A percentile compares a stretch with the other conserved stretches of the same genome.
Evolutionary conservation across 2,797 vertebrate genomes (phyloP).

Genomic region (Enteromius mattozi): DNA sequence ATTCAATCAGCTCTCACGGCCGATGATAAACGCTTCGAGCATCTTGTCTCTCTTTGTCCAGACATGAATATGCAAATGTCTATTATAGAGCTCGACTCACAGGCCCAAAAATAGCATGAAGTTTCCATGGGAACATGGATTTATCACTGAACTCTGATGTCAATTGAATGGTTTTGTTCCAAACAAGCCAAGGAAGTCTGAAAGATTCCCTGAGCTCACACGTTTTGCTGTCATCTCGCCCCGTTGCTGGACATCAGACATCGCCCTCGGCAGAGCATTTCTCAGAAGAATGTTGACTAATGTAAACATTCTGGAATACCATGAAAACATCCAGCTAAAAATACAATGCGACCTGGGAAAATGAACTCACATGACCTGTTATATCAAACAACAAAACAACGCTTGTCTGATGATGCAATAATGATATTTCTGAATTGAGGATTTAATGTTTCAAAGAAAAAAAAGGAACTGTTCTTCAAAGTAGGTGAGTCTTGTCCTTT

Average conservation of each 20-base stretch:
- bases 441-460: background rate
- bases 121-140: conserved; percentile 66
- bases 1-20: conserved; percentile 15
- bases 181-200: conserved; percentile 35
- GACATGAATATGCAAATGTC: conserved; percentile 61
- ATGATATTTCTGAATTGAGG: background rate
- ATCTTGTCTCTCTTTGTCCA: conserved; percentile 47
- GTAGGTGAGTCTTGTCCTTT: conserved; percentile 20
- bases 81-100: conserved; percentile 49
- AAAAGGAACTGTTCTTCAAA: background rate
- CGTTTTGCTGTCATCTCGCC: background rate
- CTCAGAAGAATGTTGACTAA: background rate
- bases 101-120: conserved; percentile 62
- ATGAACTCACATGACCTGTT: background rate
- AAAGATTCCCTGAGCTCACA: conserved; percentile 23
- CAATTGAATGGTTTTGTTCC: conserved; percentile 35
- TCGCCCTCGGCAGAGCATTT: background rate
- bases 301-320: conserved; percentile 15
- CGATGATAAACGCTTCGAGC: conserved; percentile 44
- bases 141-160: conserved; percentile 57
- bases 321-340: background rate
- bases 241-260: background rate
- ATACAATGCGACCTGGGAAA: background rate
- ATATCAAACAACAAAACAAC: background rate
- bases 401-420: conserved; percentile 2